Evolutionary conservation across 2,888 invertebrate species (phyloP).

Genomic region (Anticlea derivata): DNA sequence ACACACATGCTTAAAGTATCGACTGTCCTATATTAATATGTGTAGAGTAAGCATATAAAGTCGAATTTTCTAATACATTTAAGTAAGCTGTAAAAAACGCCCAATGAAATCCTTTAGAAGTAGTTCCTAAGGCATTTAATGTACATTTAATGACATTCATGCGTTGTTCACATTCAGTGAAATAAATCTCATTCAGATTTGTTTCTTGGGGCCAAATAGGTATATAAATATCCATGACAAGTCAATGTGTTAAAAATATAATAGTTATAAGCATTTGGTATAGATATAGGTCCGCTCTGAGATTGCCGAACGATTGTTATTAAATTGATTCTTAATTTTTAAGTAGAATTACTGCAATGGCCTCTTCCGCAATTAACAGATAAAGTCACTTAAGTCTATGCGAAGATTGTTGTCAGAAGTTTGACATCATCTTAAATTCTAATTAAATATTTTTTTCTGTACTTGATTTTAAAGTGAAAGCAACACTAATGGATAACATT

Average conservation of each 20-base stretch:
- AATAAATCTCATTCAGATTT: conserved; percentile 65
- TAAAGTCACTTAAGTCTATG: background rate
- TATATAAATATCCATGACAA: conserved; percentile 74
- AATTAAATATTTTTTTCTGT: too few species aligned
- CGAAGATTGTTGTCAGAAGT: background rate
- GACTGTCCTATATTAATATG: conserved; percentile 13
- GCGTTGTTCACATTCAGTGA: conserved; percentile 44
- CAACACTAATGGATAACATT: too few species aligned
- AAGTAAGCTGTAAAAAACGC: conserved; percentile 31
- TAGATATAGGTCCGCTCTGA: conserved; percentile 31
- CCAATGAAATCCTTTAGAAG: conserved; percentile 32
- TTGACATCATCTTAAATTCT: too few species aligned
- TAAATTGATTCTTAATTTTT: conserved; percentile 38
- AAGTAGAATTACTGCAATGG: conserved; percentile 38
- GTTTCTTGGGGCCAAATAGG: conserved; percentile 81
- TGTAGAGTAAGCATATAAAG: conserved; percentile 18
- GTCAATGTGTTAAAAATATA: conserved; percentile 60
- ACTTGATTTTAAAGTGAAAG: too few species aligned
- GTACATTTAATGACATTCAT: conserved; percentile 38
- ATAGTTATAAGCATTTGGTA: conserved; percentile 30
- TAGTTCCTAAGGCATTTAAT: conserved; percentile 62
- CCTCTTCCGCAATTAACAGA: conserved; percentile 2
- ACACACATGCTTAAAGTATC: conserved; percentile 15
- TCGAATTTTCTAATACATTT: conserved; percentile 16
- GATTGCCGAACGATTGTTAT: conserved; percentile 50